Evolutionary conservation across 2,113 vertebrate genomes (phyloP), one percentile per base, ranked within the genome.

Genomic region (Acanthochromis polyacanthus): DNA sequence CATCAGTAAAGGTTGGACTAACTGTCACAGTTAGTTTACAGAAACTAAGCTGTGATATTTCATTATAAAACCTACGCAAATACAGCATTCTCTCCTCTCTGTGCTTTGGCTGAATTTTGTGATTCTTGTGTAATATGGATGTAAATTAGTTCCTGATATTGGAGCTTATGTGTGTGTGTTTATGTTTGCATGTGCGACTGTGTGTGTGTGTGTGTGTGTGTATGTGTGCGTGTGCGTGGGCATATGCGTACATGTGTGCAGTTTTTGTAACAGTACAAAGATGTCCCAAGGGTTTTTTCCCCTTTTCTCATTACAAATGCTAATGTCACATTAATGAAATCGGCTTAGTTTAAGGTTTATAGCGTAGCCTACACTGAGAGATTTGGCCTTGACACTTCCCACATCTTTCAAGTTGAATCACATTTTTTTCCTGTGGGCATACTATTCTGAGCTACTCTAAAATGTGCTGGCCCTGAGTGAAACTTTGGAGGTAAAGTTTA

Each of bases 281-380:
- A 91, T 92, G 88, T 88, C 88, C 90, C 86, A 28, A 88, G 90
- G 93, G 90, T 55, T 77, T 74, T 78, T 77, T 45, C 76, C 84
- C 78, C 61, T 65, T 84, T 90, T 83, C 93, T 92, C 88, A 91
- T 93, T 89, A 91, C 88, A 87, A 91, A 93, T 93, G 91, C 91
- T 91, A 93, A 93, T 93, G 85, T 93, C 88, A 91, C 86, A 92
- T 93, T 91, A 93, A 93, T 93, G 86, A 93, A 93, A 93, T 92
- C 80, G 86, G 89, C 90, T 93, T 92, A 92, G 83, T 90, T 89
- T 83, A 83, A 86, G 88, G 91, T 93, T 92, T 91, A 91, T 89
- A 81, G 88, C 85, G 73, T 88, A 84, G 88, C 92, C 91, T 82
- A 89, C 90, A 74, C 87, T 77, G 25, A 70, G 81, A 91, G 90